A percentile compares a stretch with the other conserved stretches of the same genome.
These are phyloP conservation scores for Cyphomyrus plagiostoma DNA, from an alignment of 2,113 vertebrate species.

Conservation along the genomic window DNA sequence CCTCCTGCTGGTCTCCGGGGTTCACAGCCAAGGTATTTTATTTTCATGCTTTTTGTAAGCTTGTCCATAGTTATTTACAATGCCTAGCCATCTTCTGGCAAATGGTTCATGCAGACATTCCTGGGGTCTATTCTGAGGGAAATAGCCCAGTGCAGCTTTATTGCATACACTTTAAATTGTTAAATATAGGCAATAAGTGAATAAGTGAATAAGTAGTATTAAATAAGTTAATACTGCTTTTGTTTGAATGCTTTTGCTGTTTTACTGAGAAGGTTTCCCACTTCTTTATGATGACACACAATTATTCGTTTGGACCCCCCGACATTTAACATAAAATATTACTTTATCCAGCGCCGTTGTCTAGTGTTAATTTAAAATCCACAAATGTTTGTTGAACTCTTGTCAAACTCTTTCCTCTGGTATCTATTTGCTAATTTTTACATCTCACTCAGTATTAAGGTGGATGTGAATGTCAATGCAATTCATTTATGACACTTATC, in stretches of 20 bases:
- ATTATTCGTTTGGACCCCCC: no score
- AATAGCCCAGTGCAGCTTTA: background rate
- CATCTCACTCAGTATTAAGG: background rate
- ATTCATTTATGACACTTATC: background rate
- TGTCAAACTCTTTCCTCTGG: background rate
- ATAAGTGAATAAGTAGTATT: no score
- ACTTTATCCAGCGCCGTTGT: no score
- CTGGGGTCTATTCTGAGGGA: background rate
- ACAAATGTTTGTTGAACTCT: background rate
- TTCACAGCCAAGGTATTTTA: conserved; percentile 56
- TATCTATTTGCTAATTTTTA: background rate
- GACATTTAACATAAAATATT: no score
- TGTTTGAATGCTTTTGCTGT: background rate
- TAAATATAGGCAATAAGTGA: background rate
- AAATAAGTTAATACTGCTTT: background rate
- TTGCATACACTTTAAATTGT: background rate
- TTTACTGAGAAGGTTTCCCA: background rate
- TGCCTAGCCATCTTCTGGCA: background rate
- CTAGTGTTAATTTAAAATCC: background rate
- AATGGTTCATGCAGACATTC: background rate
- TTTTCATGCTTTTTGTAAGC: background rate
- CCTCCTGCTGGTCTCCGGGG: conserved; percentile 45
- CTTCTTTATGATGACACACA: background rate
- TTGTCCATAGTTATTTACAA: background rate
- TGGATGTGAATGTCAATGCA: background rate